These are phyloP conservation scores for Drosophila antonietae DNA, from an alignment of 2,888 invertebrate species.

Conservation along the genomic window DNA sequence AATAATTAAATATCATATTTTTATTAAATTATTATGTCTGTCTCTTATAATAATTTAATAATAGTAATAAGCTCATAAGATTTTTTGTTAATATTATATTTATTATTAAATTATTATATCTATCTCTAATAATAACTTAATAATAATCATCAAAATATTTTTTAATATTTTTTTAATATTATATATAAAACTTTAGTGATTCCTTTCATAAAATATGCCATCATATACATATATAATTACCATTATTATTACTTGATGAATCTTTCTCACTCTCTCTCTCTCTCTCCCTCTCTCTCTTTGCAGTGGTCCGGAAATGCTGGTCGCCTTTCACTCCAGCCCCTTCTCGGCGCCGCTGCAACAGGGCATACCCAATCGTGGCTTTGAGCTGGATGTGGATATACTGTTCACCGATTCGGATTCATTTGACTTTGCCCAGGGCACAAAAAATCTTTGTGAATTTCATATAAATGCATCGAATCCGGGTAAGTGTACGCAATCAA, in stretches of 20 bases:
- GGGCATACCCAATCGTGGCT: conserved; percentile 89
- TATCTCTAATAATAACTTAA: too few relatives aligned
- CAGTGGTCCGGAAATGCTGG: conserved; percentile 92
- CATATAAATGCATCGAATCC: conserved; percentile 90
- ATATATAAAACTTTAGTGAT: too few relatives aligned
- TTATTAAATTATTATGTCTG: too few relatives aligned
- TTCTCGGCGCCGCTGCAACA: conserved; percentile 91
- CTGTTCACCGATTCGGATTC: conserved; percentile 95
- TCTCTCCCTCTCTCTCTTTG: conserved; percentile 12
- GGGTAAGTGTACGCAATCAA: conserved; percentile 76
- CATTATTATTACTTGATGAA: neutral
- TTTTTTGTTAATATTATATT: too few relatives aligned
- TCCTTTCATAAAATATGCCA: too few relatives aligned
- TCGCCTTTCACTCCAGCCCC: conserved; percentile 94
- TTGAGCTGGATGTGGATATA: conserved; percentile 94
- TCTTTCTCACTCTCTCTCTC: neutral
- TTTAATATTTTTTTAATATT: too few relatives aligned
- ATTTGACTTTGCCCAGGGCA: conserved; percentile 90
- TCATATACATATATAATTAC: too few relatives aligned
- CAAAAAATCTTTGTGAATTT: conserved; percentile 88
- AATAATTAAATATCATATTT: too few relatives aligned
- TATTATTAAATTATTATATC: too few relatives aligned
- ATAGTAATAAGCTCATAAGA: too few relatives aligned
- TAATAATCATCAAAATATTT: too few relatives aligned
- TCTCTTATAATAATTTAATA: too few relatives aligned